Evolutionary conservation across 2,113 vertebrate genomes (phyloP).

Genomic region (Ploceus nigricollis): DNA sequence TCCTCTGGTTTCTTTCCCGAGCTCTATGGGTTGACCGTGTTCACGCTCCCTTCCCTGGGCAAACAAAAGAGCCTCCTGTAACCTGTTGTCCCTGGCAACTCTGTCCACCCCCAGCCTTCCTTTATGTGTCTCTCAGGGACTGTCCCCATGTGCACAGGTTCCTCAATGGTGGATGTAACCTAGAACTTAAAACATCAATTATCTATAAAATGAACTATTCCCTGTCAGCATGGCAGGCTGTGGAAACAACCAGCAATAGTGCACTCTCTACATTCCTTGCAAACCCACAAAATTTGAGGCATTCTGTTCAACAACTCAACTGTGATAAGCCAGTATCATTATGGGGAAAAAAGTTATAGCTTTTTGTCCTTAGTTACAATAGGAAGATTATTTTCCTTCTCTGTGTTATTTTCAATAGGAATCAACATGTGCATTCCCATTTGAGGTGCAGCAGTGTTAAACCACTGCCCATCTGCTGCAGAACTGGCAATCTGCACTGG

Average conservation of each 20-base stretch:
- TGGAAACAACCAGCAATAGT: neutral
- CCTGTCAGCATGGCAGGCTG: neutral
- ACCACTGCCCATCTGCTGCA: neutral
- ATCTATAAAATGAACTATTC: neutral
- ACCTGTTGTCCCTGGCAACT: neutral
- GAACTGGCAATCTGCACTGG: neutral
- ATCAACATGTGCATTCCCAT: neutral
- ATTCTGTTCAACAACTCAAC: neutral
- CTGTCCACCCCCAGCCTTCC: neutral
- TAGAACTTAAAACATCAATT: neutral
- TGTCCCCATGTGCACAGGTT: neutral
- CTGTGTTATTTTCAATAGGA: neutral
- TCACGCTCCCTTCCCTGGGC: neutral
- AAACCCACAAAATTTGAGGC: neutral
- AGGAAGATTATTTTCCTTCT: neutral
- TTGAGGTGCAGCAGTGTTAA: neutral
- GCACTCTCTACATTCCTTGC: neutral
- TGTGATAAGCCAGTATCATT: neutral
- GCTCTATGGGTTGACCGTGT: neutral
- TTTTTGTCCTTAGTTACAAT: neutral
- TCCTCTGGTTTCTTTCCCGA: accelerated
- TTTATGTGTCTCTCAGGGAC: accelerated
- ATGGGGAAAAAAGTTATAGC: neutral
- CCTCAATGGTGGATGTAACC: neutral
- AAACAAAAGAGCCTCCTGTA: accelerated